These are phyloP conservation scores for Lophochroa leadbeateri DNA, from an alignment of 2,113 vertebrate species.

Conservation along the genomic window DNA sequence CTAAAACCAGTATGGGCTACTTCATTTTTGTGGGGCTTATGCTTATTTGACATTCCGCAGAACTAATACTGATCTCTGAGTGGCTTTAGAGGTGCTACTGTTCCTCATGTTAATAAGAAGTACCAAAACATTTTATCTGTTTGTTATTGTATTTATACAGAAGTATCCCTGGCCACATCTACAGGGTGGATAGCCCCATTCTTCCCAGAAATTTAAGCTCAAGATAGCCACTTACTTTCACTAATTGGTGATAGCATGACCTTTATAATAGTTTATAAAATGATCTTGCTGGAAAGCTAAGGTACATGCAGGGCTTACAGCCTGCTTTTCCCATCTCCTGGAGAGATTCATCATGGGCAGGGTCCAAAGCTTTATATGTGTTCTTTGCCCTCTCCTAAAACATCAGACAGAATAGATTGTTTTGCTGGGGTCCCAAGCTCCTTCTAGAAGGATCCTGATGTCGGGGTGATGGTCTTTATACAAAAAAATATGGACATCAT, in stretches of 20 bases:
- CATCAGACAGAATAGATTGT: neutral
- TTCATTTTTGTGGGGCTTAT: neutral
- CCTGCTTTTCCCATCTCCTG: neutral
- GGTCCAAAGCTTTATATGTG: neutral
- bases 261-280: neutral
- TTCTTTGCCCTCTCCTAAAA: neutral
- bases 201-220: neutral
- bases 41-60: neutral
- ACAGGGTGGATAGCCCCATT: neutral
- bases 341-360: neutral
- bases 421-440: neutral
- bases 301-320: neutral
- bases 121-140: neutral
- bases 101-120: neutral
- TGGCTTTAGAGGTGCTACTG: neutral
- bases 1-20: neutral
- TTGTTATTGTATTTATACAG: neutral
- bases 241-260: neutral
- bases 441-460: neutral
- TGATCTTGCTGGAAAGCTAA: neutral
- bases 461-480: neutral
- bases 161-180: neutral
- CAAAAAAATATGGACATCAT: neutral
- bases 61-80: neutral
- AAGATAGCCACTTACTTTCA: neutral